These are phyloP conservation scores for Datnioides undecimradiatus DNA, from an alignment of 2,113 vertebrate species.

Conservation along the genomic window DNA sequence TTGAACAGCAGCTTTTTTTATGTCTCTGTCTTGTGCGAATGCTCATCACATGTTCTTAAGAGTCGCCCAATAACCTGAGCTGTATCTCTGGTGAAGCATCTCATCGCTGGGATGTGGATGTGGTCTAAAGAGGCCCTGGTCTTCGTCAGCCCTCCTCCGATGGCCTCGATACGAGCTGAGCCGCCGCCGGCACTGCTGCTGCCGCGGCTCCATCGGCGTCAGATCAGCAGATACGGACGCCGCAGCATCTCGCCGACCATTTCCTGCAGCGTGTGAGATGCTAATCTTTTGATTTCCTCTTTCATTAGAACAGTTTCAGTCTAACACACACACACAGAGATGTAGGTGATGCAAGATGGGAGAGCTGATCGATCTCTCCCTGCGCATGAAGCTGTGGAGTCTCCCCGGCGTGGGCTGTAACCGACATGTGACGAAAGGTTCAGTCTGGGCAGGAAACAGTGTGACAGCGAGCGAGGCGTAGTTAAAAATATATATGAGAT, in stretches of 20 bases:
- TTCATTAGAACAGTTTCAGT: slow-evolving; percentile 37
- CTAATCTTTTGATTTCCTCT: slow-evolving; percentile 73
- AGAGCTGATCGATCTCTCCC: not conserved
- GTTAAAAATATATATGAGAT: not conserved
- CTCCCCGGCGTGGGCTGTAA: not conserved
- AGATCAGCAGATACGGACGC: slow-evolving; percentile 47
- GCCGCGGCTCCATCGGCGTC: slow-evolving; percentile 13
- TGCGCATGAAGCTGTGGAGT: slow-evolving; percentile 10
- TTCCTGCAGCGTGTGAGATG: slow-evolving; percentile 61
- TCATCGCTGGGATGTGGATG: not conserved
- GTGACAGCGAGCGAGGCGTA: not conserved
- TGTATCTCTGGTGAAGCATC: not conserved
- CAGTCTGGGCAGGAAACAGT: not conserved
- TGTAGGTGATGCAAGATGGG: slow-evolving; percentile 41
- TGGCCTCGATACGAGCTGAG: slow-evolving; percentile 15
- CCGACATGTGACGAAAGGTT: slow-evolving; percentile 3
- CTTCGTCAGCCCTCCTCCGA: slow-evolving; percentile 8
- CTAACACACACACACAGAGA: too few relatives aligned
- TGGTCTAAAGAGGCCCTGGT: too few relatives aligned
- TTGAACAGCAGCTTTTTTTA: too few relatives aligned
- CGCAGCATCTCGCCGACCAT: slow-evolving; percentile 50
- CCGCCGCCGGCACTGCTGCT: slow-evolving; percentile 9
- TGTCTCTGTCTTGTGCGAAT: not conserved
- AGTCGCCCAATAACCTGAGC: not conserved
- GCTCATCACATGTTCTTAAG: not conserved